These are phyloP conservation scores for Pycnomerus fuliginosus DNA, from an alignment of 2,888 invertebrate species.

Conservation along the genomic window DNA sequence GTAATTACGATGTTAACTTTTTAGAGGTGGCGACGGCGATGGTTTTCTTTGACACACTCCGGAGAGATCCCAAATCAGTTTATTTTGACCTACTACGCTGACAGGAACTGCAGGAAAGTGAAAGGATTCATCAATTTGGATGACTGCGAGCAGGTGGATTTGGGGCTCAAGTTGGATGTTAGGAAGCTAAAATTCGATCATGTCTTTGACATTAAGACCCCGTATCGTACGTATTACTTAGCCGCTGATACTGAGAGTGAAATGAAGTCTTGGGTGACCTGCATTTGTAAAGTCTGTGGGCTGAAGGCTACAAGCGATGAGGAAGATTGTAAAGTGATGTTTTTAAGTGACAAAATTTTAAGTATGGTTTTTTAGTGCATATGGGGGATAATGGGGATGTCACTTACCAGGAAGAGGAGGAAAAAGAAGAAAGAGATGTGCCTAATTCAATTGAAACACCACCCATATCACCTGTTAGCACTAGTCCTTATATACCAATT, in stretches of 20 bases:
- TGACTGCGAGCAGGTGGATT: slow-evolving; percentile 94
- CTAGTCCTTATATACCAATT: slow-evolving; percentile 88
- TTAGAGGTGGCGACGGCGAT: slow-evolving; percentile 93
- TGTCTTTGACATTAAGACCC: slow-evolving; percentile 88
- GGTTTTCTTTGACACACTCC: slow-evolving; percentile 89
- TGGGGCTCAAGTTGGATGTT: slow-evolving; percentile 80
- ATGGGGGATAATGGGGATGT: too few species aligned
- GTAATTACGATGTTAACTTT: background rate
- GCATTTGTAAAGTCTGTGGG: slow-evolving; percentile 90
- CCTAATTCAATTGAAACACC: slow-evolving; percentile 55
- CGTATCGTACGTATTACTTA: slow-evolving; percentile 85
- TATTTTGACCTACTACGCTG: slow-evolving; percentile 90
- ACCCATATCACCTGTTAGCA: slow-evolving; percentile 64
- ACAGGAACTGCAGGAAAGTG: slow-evolving; percentile 78
- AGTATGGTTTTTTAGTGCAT: too few species aligned
- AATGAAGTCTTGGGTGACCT: slow-evolving; percentile 95
- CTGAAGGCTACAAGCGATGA: slow-evolving; percentile 66
- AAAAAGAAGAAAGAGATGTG: slow-evolving; percentile 9
- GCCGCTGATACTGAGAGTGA: slow-evolving; percentile 90
- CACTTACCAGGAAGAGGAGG: too few species aligned
- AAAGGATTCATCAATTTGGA: slow-evolving; percentile 92
- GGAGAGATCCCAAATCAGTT: slow-evolving; percentile 93
- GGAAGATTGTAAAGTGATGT: slow-evolving; percentile 36
- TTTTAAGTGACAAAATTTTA: too few species aligned
- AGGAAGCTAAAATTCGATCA: slow-evolving; percentile 77